Percentiles rank a stretch among this genome's conserved stretches.
These are phyloP conservation scores for Corythornis vintsioides DNA, from an alignment of 2,113 vertebrate genomes.

Conservation along the genomic window DNA sequence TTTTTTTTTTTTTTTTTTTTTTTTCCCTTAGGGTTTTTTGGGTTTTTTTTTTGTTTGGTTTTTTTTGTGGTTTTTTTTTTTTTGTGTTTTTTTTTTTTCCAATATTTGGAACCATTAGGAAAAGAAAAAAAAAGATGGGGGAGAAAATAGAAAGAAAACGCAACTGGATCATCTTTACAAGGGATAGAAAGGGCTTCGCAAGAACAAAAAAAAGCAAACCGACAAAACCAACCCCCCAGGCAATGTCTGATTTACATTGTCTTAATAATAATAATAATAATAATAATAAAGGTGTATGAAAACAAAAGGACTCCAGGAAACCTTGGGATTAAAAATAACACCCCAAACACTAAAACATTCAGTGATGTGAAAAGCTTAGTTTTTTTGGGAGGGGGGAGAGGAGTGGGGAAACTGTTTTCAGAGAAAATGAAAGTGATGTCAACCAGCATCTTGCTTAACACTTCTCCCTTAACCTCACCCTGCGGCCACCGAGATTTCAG, in stretches of 20 bases:
- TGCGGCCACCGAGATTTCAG: background rate
- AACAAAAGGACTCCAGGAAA: slow-evolving; percentile 65
- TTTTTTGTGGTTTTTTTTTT: no score
- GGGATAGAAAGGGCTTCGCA: slow-evolving; percentile 42
- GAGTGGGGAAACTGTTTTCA: background rate
- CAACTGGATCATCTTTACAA: slow-evolving; percentile 63
- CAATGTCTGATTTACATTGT: slow-evolving; percentile 66
- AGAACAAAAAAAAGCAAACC: slow-evolving; percentile 54
- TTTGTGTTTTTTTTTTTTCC: no score
- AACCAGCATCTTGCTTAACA: accelerated
- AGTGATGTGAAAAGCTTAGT: slow-evolving; percentile 73
- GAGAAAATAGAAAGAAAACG: slow-evolving; percentile 35
- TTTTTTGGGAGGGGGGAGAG: background rate
- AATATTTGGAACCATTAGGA: background rate
- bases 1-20: no score
- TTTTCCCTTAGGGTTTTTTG: no score
- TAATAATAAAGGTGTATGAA: slow-evolving; percentile 57
- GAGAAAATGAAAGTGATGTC: background rate
- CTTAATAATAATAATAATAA: slow-evolving; percentile 70
- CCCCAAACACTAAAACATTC: slow-evolving; percentile 2
- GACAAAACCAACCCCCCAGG: slow-evolving; percentile 56
- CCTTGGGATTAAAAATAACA: slow-evolving; percentile 43
- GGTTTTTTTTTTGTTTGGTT: no score
- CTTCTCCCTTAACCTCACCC: background rate
- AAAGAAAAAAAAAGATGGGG: background rate